phyloP scores from a whole-genome alignment of 1,140 invertebrate genomes.

The Aphelenchoides fujianensis region DNA sequence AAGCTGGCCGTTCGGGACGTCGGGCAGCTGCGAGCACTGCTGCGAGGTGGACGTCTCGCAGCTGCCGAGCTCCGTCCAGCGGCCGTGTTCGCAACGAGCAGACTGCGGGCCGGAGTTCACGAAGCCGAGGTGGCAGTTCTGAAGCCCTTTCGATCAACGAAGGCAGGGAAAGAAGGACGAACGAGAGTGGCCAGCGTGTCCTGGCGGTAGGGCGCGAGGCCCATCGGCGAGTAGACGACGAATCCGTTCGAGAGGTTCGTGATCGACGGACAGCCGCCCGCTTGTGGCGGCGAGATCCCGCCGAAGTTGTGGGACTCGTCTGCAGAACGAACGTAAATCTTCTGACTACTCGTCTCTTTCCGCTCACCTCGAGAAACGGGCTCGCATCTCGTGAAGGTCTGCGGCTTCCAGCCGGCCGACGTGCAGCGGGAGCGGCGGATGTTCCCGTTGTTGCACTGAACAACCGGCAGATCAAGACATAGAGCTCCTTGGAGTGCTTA shows the following conservation, averaged over 20 bases:
- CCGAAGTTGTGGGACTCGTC: neutral
- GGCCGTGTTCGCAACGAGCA: neutral
- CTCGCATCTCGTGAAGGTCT: neutral
- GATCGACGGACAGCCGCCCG: conserved; percentile 1
- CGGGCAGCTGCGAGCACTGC: conserved; percentile 10
- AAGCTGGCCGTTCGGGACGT: conserved; percentile 6
- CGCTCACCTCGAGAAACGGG: neutral
- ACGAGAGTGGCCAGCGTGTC: conserved; percentile 16
- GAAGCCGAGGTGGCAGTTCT: conserved; percentile 15
- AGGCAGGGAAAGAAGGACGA: too few relatives aligned
- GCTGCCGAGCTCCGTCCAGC: conserved; percentile 12
- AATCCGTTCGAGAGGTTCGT: conserved; percentile 18
- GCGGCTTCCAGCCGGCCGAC: conserved; percentile 12
- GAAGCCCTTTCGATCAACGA: neutral
- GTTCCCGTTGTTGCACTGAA: conserved; percentile 20
- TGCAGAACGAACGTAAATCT: neutral
- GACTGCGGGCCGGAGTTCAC: neutral
- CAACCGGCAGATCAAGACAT: neutral
- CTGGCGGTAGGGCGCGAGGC: neutral
- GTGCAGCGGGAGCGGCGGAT: conserved; percentile 15
- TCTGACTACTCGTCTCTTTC: neutral
- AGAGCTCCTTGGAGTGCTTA: too few relatives aligned
- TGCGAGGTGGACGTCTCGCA: neutral
- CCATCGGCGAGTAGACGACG: conserved; percentile 11
- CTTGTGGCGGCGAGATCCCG: neutral